Evolutionary conservation across 2,888 invertebrate species (phyloP), one percentile per base, ranked within the genome.

Genomic region (Bembecia ichneumoniformis): DNA sequence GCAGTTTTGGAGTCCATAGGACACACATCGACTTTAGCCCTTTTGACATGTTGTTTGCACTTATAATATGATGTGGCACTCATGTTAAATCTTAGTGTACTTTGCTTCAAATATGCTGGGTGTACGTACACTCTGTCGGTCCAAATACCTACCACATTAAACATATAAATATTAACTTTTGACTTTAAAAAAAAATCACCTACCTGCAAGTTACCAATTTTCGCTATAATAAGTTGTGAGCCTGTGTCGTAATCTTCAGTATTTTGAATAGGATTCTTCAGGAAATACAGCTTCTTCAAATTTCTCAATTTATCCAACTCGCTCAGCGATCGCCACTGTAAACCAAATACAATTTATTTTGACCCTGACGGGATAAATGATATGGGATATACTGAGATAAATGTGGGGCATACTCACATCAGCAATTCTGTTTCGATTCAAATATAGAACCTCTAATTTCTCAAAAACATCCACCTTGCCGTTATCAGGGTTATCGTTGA

Each of bases 141-240:
- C n/a, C n/a, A n/a, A n/a, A n/a, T n/a, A n/a, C n/a, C n/a, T n/a
- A n/a, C n/a, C n/a, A n/a, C n/a, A n/a, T n/a, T n/a, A n/a, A n/a
- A n/a, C n/a, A n/a, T n/a, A n/a, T n/a, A n/a, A n/a, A n/a, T n/a
- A n/a, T n/a, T n/a, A n/a, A n/a, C n/a, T 40, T 40, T 40, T 40
- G 1, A n/a, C 7, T 40, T 14, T 28, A 28, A 28, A 28, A 20
- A 28, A 28, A 28, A 7, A 28, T 28, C 9, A 28, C 28, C 47
- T 72, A 91, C 90, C 84, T 91, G 90, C 55, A 97, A 77, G 46
- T 89, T 89, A 16, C 88, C 90, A 66, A 97, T 92, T 74, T 93
- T 92, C n/a, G 95, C 96, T 16, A 95, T 92, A 51, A 96, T 88
- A 53, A 94, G 84, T 64, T 96, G 94, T 51, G 93, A 90, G 61